Evolutionary conservation across 1,140 invertebrate species (phyloP).

Genomic region (Delia radicum): DNA sequence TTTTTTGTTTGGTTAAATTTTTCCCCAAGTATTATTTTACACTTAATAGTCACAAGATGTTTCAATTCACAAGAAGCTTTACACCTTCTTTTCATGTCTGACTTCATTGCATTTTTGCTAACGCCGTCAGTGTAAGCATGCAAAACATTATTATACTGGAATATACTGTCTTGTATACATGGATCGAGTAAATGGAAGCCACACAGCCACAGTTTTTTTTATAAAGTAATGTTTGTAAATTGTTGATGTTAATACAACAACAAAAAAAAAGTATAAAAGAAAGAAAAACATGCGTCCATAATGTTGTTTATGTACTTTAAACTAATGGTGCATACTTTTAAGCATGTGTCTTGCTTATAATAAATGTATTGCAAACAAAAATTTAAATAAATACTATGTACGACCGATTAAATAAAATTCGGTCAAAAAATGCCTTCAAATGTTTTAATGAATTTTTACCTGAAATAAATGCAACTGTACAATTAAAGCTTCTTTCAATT

Average conservation of each 20-base stretch:
- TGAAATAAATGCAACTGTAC: too few relatives aligned
- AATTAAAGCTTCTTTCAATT: too few relatives aligned
- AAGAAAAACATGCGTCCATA: background rate
- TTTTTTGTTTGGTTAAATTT: background rate
- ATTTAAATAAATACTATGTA: too few relatives aligned
- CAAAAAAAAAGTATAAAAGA: background rate
- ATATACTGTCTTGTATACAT: background rate
- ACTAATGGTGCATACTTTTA: background rate
- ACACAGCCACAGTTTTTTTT: background rate
- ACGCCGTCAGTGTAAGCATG: conserved; percentile 2
- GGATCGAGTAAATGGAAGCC: background rate
- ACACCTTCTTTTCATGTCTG: background rate
- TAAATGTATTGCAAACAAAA: too few relatives aligned
- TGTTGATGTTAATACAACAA: background rate
- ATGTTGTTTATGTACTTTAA: background rate
- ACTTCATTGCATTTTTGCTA: conserved; percentile 17
- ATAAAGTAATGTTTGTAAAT: background rate
- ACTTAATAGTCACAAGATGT: conserved; percentile 31
- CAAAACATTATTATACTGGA: conserved; percentile 9
- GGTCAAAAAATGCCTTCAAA: too few relatives aligned
- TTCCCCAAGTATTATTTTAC: conserved; percentile 28
- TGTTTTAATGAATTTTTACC: too few relatives aligned
- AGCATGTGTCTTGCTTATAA: too few relatives aligned
- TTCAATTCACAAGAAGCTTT: conserved; percentile 30
- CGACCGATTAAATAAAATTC: too few relatives aligned